Evolutionary conservation across 2,888 invertebrate genomes (phyloP).

Genomic region (Stenodema calcarata): DNA sequence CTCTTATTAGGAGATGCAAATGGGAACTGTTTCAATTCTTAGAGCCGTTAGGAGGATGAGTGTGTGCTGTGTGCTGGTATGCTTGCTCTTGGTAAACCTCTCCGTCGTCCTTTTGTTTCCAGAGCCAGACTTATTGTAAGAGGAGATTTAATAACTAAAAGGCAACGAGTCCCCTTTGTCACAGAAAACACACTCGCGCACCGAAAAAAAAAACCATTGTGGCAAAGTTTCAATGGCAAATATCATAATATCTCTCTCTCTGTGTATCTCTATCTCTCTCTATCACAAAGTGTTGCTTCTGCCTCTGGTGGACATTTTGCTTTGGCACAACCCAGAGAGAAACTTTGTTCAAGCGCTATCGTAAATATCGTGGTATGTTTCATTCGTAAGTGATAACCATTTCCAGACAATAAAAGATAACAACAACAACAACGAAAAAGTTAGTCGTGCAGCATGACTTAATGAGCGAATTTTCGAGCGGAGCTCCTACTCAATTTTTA

Average conservation of each 20-base stretch:
- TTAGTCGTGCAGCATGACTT: no score
- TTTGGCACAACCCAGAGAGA: no score
- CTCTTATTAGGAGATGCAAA: slow-evolving; percentile 51
- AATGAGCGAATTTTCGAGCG: no score
- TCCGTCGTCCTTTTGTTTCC: neutral
- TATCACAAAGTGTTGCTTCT: no score
- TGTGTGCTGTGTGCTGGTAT: neutral
- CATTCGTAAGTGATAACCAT: no score
- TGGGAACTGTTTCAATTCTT: slow-evolving; percentile 48
- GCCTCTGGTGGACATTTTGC: no score
- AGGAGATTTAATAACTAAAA: slow-evolving; percentile 6
- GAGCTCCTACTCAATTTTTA: no score
- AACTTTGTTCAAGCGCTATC: no score
- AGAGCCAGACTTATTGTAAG: neutral
- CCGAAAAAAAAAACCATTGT: neutral
- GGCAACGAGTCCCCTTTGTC: neutral
- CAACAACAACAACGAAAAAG: no score
- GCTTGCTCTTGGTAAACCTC: slow-evolving; percentile 7
- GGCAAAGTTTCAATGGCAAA: neutral
- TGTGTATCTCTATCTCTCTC: no score
- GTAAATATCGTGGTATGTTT: no score
- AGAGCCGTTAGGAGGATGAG: neutral
- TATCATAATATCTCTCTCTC: neutral
- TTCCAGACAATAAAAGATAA: no score
- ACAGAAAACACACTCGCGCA: neutral